Evolutionary conservation across 2,888 invertebrate species (phyloP).

Genomic region (Catonia carolina): DNA sequence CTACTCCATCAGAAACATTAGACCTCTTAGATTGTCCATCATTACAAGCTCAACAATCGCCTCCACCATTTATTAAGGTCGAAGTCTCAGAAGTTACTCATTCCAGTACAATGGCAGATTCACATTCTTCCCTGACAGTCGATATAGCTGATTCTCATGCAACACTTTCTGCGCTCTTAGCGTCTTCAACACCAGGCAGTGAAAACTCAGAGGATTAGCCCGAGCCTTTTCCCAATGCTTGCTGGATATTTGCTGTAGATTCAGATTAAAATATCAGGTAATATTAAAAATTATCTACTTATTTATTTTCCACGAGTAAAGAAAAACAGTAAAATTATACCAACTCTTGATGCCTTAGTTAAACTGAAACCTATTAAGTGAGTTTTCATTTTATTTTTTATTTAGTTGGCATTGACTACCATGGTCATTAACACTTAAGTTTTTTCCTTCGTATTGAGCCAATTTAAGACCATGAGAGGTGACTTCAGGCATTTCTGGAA

Average conservation of each 20-base stretch:
- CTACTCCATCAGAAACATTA: conserved; percentile 20
- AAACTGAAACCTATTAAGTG: no score
- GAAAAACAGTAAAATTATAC: no score
- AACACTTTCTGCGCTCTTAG: conserved; percentile 16
- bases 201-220: conserved; percentile 26
- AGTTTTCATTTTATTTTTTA: no score
- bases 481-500: no score
- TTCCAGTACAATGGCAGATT: background rate
- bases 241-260: conserved; percentile 28
- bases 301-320: no score
- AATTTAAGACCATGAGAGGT: no score
- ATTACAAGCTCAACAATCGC: background rate
- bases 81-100: no score
- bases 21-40: conserved; percentile 14
- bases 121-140: background rate
- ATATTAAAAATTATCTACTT: no score
- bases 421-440: no score
- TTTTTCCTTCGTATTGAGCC: no score
- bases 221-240: conserved; percentile 30
- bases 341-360: no score
- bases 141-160: conserved; percentile 10
- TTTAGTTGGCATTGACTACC: no score
- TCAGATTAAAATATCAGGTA: conserved; percentile 18
- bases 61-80: background rate
- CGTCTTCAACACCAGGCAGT: background rate